Conservation (phyloP, 2,113 vertebrate genomes). For the Nerophis lumbriciformis region DNA sequence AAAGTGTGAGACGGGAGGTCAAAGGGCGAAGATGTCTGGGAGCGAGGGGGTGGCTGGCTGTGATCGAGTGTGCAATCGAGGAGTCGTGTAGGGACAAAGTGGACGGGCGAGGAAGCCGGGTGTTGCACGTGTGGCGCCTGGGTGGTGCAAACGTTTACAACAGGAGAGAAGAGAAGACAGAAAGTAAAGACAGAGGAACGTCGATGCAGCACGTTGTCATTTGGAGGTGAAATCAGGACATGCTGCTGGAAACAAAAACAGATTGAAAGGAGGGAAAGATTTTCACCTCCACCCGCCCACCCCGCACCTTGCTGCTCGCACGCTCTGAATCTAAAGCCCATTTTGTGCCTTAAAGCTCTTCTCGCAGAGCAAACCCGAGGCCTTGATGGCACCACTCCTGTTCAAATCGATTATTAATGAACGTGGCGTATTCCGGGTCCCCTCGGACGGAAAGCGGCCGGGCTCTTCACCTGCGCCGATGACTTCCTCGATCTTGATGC, state of each 20-base stretch:
- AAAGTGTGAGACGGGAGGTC: slow-evolving; percentile 17
- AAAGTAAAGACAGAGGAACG: slow-evolving; percentile 24
- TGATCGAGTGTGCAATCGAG: slow-evolving; percentile 55
- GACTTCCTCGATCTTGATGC: slow-evolving; percentile 98
- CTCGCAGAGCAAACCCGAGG: slow-evolving; percentile 17
- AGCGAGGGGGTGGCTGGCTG: slow-evolving; percentile 54
- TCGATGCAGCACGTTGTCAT: slow-evolving; percentile 56
- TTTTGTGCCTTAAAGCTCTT: slow-evolving; percentile 30
- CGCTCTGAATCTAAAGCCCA: slow-evolving; percentile 32
- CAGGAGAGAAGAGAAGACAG: slow-evolving; percentile 27
- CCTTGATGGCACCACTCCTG: slow-evolving; percentile 30
- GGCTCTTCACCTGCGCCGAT: slow-evolving; percentile 89
- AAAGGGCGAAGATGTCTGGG: slow-evolving; percentile 51
- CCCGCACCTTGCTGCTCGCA: slow-evolving; percentile 27
- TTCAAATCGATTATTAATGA: slow-evolving; percentile 46
- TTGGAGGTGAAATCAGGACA: slow-evolving; percentile 58
- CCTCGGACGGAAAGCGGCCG: slow-evolving; percentile 10
- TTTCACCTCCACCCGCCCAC: slow-evolving; percentile 29
- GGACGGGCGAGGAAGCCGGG: slow-evolving; percentile 53
- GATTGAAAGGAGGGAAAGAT: slow-evolving; percentile 26
- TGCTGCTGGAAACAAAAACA: slow-evolving; percentile 36
- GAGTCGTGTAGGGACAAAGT: slow-evolving; percentile 45
- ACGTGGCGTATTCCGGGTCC: slow-evolving; percentile 16
- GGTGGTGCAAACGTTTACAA: slow-evolving; percentile 29
- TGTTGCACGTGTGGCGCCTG: slow-evolving; percentile 53